Evolutionary conservation across 1,140 invertebrate species (phyloP).

Genomic region (Caenorhabditis tropicalis): DNA sequence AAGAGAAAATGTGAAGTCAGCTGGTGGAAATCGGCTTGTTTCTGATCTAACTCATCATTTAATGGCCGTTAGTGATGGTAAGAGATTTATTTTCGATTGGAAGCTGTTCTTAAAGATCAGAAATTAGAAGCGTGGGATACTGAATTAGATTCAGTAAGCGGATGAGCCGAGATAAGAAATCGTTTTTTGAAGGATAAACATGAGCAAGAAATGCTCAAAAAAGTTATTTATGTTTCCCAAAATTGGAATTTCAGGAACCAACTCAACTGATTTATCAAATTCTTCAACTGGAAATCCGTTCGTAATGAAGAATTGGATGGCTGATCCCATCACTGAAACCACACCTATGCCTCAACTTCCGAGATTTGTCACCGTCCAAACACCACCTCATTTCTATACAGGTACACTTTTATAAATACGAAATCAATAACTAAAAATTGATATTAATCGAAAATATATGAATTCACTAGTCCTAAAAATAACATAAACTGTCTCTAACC

Average conservation of each 20-base stretch:
- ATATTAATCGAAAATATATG: too few species aligned
- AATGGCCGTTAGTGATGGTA: slow-evolving; percentile 36
- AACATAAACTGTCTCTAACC: too few species aligned
- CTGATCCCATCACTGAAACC: background rate
- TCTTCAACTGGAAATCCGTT: slow-evolving; percentile 52
- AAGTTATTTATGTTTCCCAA: background rate
- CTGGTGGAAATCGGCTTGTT: slow-evolving; percentile 9
- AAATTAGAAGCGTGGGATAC: too few species aligned
- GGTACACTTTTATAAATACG: too few species aligned
- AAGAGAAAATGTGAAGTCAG: background rate
- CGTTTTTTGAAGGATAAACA: background rate
- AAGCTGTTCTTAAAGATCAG: too few species aligned
- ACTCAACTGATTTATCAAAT: background rate
- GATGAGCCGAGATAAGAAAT: background rate
- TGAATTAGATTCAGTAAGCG: background rate
- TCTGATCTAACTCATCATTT: slow-evolving; percentile 19
- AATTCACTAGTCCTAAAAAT: too few species aligned
- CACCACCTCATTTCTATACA: slow-evolving; percentile 30
- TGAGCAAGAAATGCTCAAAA: background rate
- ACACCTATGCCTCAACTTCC: background rate
- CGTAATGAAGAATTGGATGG: slow-evolving; percentile 45
- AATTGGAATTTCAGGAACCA: slow-evolving; percentile 35
- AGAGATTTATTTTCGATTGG: background rate
- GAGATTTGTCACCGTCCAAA: slow-evolving; percentile 22
- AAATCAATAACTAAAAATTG: too few species aligned